phyloP scores from a whole-genome alignment of 2,113 vertebrate species.

The Callospermophilus lateralis region DNA sequence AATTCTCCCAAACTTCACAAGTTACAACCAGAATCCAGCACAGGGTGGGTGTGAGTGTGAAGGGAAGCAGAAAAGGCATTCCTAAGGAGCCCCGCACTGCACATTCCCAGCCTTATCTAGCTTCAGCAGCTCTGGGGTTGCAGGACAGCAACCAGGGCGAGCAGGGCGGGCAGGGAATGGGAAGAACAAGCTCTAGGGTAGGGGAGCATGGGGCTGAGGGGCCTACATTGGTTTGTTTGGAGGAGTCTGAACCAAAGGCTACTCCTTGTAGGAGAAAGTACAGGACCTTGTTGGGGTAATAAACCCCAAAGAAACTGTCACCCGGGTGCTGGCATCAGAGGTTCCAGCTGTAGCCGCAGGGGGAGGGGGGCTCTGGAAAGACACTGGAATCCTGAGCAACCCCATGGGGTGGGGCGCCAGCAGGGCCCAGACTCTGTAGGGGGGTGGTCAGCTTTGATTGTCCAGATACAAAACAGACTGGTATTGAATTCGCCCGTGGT shows the following conservation, averaged over 20 bases:
- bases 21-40: not conserved
- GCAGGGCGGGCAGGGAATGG: not conserved
- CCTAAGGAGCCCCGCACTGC: not conserved
- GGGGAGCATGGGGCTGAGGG: not conserved
- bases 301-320: not conserved
- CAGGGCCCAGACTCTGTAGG: slow-evolving; percentile 33
- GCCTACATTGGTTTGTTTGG: not conserved
- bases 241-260: slow-evolving; percentile 45
- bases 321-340: fast-evolving
- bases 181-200: not conserved
- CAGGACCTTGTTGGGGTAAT: not conserved
- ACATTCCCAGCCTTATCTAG: slow-evolving; percentile 67
- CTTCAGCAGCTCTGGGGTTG: slow-evolving; percentile 24
- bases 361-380: not conserved
- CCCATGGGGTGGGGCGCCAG: not conserved
- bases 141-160: not conserved
- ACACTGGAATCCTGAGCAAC: not conserved
- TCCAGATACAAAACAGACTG: slow-evolving; percentile 72
- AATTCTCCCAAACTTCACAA: slow-evolving; percentile 45
- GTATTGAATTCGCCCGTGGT: slow-evolving; percentile 65
- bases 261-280: not conserved
- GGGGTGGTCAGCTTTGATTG: slow-evolving; percentile 65
- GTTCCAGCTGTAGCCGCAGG: not conserved
- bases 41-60: not conserved
- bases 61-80: slow-evolving; percentile 54